These are phyloP conservation scores for Phyto melanocephala DNA, from an alignment of 2,888 invertebrate species.

Conservation along the genomic window DNA sequence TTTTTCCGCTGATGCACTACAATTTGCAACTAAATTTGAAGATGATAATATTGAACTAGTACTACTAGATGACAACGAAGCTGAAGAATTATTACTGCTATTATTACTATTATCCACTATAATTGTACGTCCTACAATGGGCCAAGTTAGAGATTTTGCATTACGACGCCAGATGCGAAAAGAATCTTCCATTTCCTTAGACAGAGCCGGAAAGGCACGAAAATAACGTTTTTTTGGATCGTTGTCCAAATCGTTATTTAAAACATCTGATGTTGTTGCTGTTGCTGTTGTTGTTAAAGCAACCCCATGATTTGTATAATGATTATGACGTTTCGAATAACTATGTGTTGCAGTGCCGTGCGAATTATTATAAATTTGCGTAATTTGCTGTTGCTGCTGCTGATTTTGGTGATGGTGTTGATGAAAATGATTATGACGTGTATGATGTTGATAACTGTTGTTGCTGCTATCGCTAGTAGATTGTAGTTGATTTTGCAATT, in stretches of 20 bases:
- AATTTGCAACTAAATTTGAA: constrained; percentile 62
- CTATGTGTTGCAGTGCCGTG: constrained; percentile 1
- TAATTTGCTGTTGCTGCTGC: constrained; percentile 38
- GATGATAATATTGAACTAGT: constrained; percentile 67
- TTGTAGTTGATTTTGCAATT: constrained; percentile 25
- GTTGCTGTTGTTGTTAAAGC: constrained; percentile 38
- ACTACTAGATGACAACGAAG: constrained; percentile 68
- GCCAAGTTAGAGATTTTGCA: constrained; percentile 73
- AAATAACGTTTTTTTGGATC: constrained; percentile 88
- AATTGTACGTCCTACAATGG: constrained; percentile 69
- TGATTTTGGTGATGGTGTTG: constrained; percentile 33
- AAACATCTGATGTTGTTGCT: constrained; percentile 50
- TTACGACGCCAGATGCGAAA: constrained; percentile 70
- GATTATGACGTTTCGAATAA: constrained; percentile 39
- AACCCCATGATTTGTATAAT: neutral
- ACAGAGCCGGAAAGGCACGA: constrained; percentile 87
- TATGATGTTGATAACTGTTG: constrained; percentile 39
- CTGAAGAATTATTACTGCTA: constrained; percentile 66
- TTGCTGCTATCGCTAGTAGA: constrained; percentile 2
- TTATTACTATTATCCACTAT: constrained; percentile 68
- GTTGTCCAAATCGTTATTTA: constrained; percentile 64
- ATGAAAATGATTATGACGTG: constrained; percentile 44
- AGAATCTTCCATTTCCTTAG: constrained; percentile 79
- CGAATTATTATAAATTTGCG: constrained; percentile 38
- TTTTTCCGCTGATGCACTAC: constrained; percentile 37